These are phyloP conservation scores for Cottoperca gobio DNA, from an alignment of 2,797 vertebrate species.

Conservation along the genomic window DNA sequence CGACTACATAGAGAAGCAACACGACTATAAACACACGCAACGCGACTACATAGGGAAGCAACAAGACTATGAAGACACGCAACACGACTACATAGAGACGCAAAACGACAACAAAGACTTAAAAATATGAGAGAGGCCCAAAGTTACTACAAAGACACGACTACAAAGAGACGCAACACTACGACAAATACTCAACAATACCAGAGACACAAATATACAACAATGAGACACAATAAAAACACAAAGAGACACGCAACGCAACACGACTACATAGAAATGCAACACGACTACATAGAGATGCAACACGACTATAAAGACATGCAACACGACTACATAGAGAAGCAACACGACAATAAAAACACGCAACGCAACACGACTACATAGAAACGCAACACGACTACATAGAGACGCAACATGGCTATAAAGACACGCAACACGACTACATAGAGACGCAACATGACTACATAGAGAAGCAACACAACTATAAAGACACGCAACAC, in stretches of 20 bases:
- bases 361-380: neutral
- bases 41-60: fast-evolving
- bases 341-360: neutral
- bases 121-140: neutral
- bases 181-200: too few relatives aligned
- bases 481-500: too few relatives aligned
- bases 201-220: too few relatives aligned
- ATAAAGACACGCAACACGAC: neutral
- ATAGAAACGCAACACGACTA: neutral
- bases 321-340: neutral
- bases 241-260: neutral
- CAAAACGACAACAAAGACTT: fast-evolving
- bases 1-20: too few relatives aligned
- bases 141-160: neutral
- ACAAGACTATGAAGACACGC: neutral
- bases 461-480: too few relatives aligned
- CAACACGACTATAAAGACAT: too few relatives aligned
- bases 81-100: neutral
- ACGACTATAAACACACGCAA: too few relatives aligned
- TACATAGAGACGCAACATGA: neutral
- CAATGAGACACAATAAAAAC: neutral
- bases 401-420: neutral
- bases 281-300: neutral
- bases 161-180: neutral
- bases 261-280: neutral